Evolutionary conservation across 2,113 vertebrate genomes (phyloP).

Genomic region (Dendropsophus ebraccatus): DNA sequence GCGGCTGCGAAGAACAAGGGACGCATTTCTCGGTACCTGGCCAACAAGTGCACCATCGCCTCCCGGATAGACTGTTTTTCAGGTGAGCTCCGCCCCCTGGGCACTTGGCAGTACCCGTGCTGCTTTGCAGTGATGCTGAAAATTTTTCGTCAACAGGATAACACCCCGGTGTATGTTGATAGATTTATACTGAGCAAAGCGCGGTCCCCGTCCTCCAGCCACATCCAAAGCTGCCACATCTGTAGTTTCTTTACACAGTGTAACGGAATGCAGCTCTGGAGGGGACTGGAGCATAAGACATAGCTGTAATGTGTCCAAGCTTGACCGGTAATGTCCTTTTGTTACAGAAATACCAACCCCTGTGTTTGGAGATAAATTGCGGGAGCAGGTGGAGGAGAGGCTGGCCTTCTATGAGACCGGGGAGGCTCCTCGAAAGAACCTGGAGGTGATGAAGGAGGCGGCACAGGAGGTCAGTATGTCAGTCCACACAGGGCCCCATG

Average conservation of each 20-base stretch:
- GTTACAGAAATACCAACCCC: conserved; percentile 85
- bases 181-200: conserved; percentile 81
- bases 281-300: not conserved
- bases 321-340: not conserved
- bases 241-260: too few species aligned
- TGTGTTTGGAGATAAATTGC: conserved; percentile 90
- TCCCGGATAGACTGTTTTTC: conserved; percentile 97
- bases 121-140: conserved; percentile 82
- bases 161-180: conserved; percentile 87
- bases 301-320: not conserved
- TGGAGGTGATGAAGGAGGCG: conserved; percentile 81
- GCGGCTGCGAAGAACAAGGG: conserved; percentile 97
- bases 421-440: conserved; percentile 87
- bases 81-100: conserved; percentile 69
- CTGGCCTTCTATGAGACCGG: conserved; percentile 93
- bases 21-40: conserved; percentile 95
- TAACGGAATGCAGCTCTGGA: not conserved
- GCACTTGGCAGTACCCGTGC: not conserved
- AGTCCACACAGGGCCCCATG: not conserved
- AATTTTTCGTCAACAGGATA: conserved; percentile 99
- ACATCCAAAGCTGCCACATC: not conserved
- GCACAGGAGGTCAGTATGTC: conserved; percentile 29
- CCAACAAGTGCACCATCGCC: conserved; percentile 96
- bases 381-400: conserved; percentile 92
- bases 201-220: not conserved